Base-by-base conservation (phyloP, 2,888 invertebrate genomes). In the Dasysyrphus albostriatus region DNA sequence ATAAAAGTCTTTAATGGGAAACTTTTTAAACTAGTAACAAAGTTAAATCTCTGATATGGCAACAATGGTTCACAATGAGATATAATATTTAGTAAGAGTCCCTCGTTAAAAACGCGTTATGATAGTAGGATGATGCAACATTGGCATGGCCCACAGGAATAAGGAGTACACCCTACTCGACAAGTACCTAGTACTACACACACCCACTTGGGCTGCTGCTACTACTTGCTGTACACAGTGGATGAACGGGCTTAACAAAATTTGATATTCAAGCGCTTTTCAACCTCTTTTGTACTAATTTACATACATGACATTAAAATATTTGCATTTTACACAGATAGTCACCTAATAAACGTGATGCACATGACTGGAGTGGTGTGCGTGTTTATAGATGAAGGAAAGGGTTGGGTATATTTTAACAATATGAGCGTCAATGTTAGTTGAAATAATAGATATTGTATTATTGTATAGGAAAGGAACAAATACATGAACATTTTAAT, bases 261-360 rank as follows among this genome's bases (percentile, higher is more conserved):
- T 82, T 82, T 83, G 67, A 87, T 83, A 83, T 87, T 78, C 75
- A 82, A 72, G 75, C 75, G 29, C 75, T 79, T 78, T 78, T 63
- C 63, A 69, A 47, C 56, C 65, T 49, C 72, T 34, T 56, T 47
- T 73, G 58, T 79, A 72, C 63, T 74, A 56, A 83, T 83, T 83
- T 87, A 78, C 83, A 87, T 87, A 74, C 77, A 67, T 69, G 69
- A 82, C 87, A 83, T 82, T 87, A 72, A 83, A 83, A 79, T 83
- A 79, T 82, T 83, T 87, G 87, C 87, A 83, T 83, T 87, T 83
- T 75, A 75, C 70, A 75, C 54, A 72, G 75, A 75, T 78, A 79
- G 87, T 87, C 87, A 83, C 83, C 82, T 83, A 79, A 87, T 87
- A 87, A 87, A 82, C 70, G 63, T 74, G 58, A 58, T 82, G 74